phyloP scores from a whole-genome alignment of 2,113 vertebrate genomes.

The Tenebrosternarchus preto region DNA sequence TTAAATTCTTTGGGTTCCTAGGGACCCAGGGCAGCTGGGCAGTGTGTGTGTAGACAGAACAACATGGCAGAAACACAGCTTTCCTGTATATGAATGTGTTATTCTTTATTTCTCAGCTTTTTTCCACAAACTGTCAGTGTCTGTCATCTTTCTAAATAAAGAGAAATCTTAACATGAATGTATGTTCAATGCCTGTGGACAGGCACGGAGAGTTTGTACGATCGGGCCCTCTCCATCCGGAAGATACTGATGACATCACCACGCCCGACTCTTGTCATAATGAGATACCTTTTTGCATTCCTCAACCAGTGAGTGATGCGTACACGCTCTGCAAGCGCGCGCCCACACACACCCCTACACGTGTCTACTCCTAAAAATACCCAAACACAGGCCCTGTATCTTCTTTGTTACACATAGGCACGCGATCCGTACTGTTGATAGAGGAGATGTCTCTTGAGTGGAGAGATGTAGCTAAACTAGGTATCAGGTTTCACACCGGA shows the following conservation, averaged over 20 bases:
- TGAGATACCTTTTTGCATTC: conserved; percentile 98
- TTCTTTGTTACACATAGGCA: no score
- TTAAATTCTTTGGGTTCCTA: conserved; percentile 34
- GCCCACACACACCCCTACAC: neutral
- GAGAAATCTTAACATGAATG: neutral
- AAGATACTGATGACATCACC: conserved; percentile 92
- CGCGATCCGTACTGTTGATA: neutral
- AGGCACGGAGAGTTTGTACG: conserved; percentile 97
- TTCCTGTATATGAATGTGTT: no score
- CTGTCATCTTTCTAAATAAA: neutral
- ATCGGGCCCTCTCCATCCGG: conserved; percentile 92
- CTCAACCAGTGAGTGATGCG: conserved; percentile 91
- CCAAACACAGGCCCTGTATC: neutral
- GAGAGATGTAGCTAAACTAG: conserved; percentile 43
- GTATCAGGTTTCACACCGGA: conserved; percentile 45
- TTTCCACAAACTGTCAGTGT: neutral
- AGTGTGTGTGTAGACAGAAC: conserved; percentile 6
- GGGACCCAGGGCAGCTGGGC: conserved; percentile 36
- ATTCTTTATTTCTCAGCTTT: no score
- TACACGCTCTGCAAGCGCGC: neutral
- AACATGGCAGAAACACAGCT: neutral
- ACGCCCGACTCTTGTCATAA: conserved; percentile 90
- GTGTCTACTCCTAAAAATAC: neutral
- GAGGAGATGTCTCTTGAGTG: conserved; percentile 29
- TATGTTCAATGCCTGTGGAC: conserved; percentile 42